Evolutionary conservation across 2,113 vertebrate species (phyloP).

Genomic region (Anguilla japonica): DNA sequence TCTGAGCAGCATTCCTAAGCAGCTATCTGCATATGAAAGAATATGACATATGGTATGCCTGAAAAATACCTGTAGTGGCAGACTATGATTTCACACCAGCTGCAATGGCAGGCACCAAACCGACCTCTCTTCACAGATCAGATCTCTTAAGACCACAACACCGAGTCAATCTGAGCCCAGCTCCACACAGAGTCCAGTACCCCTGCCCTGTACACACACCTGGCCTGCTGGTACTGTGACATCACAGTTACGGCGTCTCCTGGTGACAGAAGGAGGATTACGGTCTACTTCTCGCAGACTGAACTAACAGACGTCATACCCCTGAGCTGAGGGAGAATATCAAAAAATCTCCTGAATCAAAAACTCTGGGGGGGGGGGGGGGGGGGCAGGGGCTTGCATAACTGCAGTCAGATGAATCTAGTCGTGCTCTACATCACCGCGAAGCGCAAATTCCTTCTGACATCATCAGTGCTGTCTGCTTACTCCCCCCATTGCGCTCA

Average conservation of each 20-base stretch:
- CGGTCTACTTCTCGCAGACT: not conserved
- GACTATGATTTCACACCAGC: not conserved
- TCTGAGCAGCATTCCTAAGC: not conserved
- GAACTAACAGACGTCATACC: not conserved
- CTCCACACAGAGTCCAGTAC: not conserved
- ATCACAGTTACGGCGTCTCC: not conserved
- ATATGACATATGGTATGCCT: not conserved
- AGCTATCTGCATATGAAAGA: not conserved
- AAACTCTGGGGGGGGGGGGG: not conserved
- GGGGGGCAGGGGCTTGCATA: not conserved
- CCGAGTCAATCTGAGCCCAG: not conserved
- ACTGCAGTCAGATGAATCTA: not conserved
- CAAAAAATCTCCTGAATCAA: not conserved
- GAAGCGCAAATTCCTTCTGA: not conserved
- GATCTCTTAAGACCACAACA: not conserved
- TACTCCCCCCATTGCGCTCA: not conserved
- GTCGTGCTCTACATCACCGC: not conserved
- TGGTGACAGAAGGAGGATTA: not conserved
- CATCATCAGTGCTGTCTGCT: not conserved
- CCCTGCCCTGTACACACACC: not conserved
- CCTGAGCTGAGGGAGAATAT: not conserved
- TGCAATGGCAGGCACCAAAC: no score
- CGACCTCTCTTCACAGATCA: no score
- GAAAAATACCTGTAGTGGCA: not conserved
- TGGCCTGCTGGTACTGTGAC: not conserved